phyloP scores from a whole-genome alignment of 1,140 invertebrate genomes.

The Teleogryllus occipitalis region DNA sequence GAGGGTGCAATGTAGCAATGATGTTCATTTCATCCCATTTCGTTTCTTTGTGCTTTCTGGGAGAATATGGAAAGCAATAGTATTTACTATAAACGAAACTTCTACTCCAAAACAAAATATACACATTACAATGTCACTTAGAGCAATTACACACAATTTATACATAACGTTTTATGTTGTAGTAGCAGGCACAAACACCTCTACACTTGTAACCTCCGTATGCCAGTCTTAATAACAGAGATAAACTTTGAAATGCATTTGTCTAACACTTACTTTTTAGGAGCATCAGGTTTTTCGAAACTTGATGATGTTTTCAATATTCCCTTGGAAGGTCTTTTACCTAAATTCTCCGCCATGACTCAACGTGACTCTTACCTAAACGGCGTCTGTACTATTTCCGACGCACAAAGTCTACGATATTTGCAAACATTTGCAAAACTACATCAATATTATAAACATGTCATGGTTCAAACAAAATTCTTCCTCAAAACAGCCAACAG shows the following conservation, averaged over 20 bases:
- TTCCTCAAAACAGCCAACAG: too few relatives aligned
- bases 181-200: too few relatives aligned
- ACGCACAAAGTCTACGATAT: too few relatives aligned
- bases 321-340: conserved; percentile 76
- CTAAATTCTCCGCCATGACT: conserved; percentile 42
- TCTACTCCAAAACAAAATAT: not conserved
- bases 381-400: too few relatives aligned
- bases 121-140: too few relatives aligned
- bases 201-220: too few relatives aligned
- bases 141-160: not conserved
- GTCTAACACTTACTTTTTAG: conserved; percentile 31
- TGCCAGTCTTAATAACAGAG: too few relatives aligned
- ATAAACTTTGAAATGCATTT: too few relatives aligned
- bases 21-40: conserved; percentile 99
- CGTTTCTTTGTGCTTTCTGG: conserved; percentile 62
- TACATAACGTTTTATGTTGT: too few relatives aligned
- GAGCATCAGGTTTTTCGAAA: conserved; percentile 63
- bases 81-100: not conserved
- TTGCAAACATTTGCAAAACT: too few relatives aligned
- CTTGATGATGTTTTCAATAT: conserved; percentile 87
- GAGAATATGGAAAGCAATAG: conserved; percentile 8
- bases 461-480: too few relatives aligned
- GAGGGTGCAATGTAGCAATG: conserved; percentile 91
- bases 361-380: not conserved
- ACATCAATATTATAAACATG: too few relatives aligned